Evolutionary conservation across 2,888 invertebrate genomes (phyloP).

Genomic region (Spilosoma lubricipeda): DNA sequence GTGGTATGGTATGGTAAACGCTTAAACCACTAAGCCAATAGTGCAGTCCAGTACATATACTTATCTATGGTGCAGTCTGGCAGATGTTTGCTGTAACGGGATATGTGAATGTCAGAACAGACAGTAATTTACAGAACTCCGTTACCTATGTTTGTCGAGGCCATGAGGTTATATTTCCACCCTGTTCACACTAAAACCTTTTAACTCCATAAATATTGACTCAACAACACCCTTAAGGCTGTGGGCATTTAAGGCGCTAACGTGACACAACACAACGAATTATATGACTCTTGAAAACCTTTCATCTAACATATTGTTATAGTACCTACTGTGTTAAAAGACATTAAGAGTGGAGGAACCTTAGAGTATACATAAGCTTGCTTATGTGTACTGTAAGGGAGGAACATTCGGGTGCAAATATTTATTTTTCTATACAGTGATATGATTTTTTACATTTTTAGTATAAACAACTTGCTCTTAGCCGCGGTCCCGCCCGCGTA

Average conservation of each 20-base stretch:
- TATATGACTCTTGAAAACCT: not conserved
- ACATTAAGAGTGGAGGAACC: not conserved
- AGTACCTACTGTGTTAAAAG: not conserved
- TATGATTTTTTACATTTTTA: not conserved
- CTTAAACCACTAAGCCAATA: too few species aligned
- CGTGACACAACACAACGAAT: not conserved
- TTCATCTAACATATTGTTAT: not conserved
- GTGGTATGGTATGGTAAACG: too few species aligned
- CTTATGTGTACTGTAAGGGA: too few species aligned
- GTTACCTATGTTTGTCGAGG: not conserved
- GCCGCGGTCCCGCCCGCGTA: too few species aligned
- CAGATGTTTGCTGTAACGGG: conserved; percentile 1
- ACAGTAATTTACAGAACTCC: conserved; percentile 23
- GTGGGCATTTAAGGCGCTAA: not conserved
- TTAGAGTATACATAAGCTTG: too few species aligned
- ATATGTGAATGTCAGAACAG: not conserved
- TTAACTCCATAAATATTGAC: conserved; percentile 46
- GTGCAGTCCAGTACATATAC: too few species aligned
- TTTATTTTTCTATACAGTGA: not conserved
- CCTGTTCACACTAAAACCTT: conserved; percentile 37
- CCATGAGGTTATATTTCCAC: conserved; percentile 21
- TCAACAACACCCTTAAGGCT: conserved; percentile 27
- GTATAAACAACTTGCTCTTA: too few species aligned
- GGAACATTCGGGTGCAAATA: not conserved
- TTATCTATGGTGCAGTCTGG: too few species aligned